Evolutionary conservation across 2,113 vertebrate species (phyloP).

Genomic region (Strix aluco): DNA sequence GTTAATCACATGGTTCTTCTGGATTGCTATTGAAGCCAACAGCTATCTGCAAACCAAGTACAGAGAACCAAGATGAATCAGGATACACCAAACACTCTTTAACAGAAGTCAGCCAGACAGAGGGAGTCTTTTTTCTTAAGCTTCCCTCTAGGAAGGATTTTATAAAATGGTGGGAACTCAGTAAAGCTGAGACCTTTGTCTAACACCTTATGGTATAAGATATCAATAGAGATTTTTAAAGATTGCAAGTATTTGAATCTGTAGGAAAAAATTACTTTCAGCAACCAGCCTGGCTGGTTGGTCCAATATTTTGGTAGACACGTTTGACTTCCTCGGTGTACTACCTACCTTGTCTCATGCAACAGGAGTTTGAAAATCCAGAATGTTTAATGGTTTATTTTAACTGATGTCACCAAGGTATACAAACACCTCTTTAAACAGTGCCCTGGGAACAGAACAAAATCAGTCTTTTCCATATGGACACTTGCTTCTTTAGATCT

Average conservation of each 20-base stretch:
- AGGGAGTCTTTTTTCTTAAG: not conserved
- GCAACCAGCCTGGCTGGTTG: not conserved
- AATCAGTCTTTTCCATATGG: not conserved
- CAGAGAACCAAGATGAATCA: not conserved
- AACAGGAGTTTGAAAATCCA: not conserved
- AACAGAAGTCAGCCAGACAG: not conserved
- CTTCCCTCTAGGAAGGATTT: not conserved
- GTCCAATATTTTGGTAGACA: not conserved
- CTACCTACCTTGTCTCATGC: not conserved
- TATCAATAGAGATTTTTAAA: not conserved
- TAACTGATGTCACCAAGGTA: not conserved
- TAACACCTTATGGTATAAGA: not conserved
- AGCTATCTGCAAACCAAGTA: not conserved
- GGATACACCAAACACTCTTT: not conserved
- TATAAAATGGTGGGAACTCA: not conserved
- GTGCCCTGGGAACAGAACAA: not conserved
- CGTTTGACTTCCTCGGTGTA: not conserved
- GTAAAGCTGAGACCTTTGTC: not conserved
- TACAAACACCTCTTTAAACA: conserved; percentile 39
- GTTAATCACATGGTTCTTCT: not conserved
- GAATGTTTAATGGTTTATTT: conserved; percentile 6
- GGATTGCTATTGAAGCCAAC: not conserved
- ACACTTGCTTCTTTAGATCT: not conserved
- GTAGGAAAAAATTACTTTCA: not conserved
- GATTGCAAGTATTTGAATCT: not conserved